Base-by-base conservation (phyloP, 2,888 invertebrate species). In the Melikaiella ostensackeni region DNA sequence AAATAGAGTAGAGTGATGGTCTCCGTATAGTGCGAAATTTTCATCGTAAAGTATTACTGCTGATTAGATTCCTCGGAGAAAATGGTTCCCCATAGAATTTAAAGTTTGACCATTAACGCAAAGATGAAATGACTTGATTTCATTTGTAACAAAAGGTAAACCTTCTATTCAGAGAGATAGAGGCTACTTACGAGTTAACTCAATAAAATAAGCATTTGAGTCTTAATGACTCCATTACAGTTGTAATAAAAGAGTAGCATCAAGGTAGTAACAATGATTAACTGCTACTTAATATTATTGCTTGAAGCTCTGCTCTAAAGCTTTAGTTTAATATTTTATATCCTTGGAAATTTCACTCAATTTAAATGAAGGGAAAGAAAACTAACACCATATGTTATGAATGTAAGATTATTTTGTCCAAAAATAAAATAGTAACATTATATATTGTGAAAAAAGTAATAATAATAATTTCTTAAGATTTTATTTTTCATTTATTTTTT, bases 81-180 rank as follows among this genome's bases (percentile, higher is more conserved):
- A 70, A 70, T 70, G 30, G 16, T 70, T 70, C 70, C 70, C 70
- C 6, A 30, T 70, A 50, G 70, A 50, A 50, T 50, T 42, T n/a
- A 50, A 70, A 50, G 11, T 70, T 70, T n/a, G 30, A n/a, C 33
- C 30, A 46, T 70, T 70, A 70, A 50, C 70, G 11, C 30, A 70
- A 24, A 30, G 50, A 70, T 70, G 50, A 19, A 70, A 50, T n/a
- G n/a, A 30, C 30, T 50, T n/a, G 46, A 70, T 50, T 70, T 50
- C 50, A 50, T 70, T 50, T 30, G 11, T 33, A 27, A 46, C 27
- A 42, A 66, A 42, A 42, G 42, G 42, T 42, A 33, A 21, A 30
- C 33, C 33, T 8, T n/a, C 1, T 21, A 24, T 46, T 16, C 16
- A 5, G 42, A 16, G 42, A 1, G 42, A 42, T 42, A 42, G 42